These are phyloP conservation scores for Parapsyche elsis DNA, from an alignment of 1,140 invertebrate species.

Conservation along the genomic window DNA sequence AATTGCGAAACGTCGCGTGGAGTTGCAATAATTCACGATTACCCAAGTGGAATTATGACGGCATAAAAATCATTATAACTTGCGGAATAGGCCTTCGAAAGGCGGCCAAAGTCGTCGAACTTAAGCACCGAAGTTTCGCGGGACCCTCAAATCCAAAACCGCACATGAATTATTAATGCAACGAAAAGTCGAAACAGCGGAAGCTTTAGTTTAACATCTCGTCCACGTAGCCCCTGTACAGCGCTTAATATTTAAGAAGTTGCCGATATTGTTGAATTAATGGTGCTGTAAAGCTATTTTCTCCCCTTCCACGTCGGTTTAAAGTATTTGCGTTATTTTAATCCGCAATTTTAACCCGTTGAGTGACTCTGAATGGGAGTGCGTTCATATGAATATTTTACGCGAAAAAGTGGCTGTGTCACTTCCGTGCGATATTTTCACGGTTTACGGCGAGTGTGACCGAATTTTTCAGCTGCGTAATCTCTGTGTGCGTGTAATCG, in stretches of 20 bases:
- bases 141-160: background rate
- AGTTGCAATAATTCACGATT: background rate
- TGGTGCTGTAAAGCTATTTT: no score
- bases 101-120: background rate
- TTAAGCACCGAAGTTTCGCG: background rate
- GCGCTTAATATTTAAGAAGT: background rate
- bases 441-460: background rate
- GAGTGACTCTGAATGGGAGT: no score
- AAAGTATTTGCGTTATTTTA: no score
- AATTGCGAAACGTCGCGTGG: no score
- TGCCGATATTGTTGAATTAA: no score
- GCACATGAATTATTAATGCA: conserved; percentile 8
- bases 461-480: background rate
- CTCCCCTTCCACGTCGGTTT: no score
- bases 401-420: no score
- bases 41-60: background rate
- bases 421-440: no score
- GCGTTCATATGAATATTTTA: no score
- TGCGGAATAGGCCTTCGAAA: background rate
- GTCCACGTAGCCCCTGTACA: background rate
- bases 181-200: conserved; percentile 4
- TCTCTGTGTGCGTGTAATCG: background rate
- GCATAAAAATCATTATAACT: background rate
- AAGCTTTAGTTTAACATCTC: background rate
- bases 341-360: no score